These are phyloP conservation scores for Athalia rosae DNA, from an alignment of 2,888 invertebrate species.

Conservation along the genomic window DNA sequence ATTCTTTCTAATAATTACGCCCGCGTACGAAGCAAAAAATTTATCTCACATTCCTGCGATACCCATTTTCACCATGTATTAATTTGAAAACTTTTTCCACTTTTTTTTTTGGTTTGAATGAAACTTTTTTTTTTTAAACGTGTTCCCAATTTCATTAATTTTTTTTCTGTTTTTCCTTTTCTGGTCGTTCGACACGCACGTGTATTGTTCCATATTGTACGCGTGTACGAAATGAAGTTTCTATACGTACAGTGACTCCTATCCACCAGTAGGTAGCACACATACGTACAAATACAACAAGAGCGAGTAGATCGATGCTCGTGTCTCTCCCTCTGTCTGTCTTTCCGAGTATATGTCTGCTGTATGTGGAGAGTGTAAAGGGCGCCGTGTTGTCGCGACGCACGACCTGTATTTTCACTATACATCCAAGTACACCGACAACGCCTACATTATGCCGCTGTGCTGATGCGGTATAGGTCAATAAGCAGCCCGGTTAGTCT, in stretches of 20 bases:
- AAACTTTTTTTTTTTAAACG: neutral
- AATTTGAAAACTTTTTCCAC: neutral
- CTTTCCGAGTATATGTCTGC: neutral
- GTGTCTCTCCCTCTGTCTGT: neutral
- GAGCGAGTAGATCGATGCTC: slow-evolving; percentile 7
- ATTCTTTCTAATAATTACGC: too few species aligned
- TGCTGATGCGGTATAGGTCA: slow-evolving; percentile 4
- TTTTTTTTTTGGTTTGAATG: neutral
- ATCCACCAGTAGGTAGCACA: neutral
- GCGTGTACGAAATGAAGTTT: neutral
- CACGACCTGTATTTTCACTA: slow-evolving; percentile 22
- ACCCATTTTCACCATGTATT: slow-evolving; percentile 1
- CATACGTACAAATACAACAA: neutral
- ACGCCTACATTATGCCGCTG: neutral
- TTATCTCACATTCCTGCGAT: neutral
- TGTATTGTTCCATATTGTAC: neutral
- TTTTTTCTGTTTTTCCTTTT: too few species aligned
- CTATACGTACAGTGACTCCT: neutral
- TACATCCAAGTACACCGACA: neutral
- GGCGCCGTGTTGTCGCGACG: slow-evolving; percentile 33
- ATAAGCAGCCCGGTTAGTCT: neutral
- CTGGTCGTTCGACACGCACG: neutral
- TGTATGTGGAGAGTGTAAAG: slow-evolving; percentile 7
- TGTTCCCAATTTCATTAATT: neutral
- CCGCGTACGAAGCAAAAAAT: neutral